These are phyloP conservation scores for Oryzias melastigma DNA, from an alignment of 2,113 vertebrate species.

Conservation along the genomic window DNA sequence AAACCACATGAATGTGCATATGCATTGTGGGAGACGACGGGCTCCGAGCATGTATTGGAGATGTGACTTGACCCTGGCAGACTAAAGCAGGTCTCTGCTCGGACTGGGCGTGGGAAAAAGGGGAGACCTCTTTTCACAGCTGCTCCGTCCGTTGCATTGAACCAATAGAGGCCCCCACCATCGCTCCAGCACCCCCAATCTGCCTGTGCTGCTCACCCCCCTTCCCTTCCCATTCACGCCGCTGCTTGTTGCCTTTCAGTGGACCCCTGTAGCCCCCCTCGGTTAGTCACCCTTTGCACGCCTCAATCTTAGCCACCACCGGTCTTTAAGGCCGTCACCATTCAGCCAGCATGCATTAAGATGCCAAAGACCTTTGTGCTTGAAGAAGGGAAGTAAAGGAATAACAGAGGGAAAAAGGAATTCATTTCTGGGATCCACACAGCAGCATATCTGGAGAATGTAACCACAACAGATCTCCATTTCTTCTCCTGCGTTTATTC, in stretches of 20 bases:
- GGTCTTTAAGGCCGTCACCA: conserved; percentile 80
- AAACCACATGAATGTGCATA: conserved; percentile 80
- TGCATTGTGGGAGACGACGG: conserved; percentile 80
- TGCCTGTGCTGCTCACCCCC: conserved; percentile 46
- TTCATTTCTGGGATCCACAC: background rate
- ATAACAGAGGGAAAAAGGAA: conserved; percentile 5
- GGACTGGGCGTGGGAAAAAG: conserved; percentile 92
- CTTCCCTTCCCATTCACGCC: conserved; percentile 66
- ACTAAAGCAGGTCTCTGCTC: conserved; percentile 77
- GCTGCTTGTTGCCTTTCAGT: conserved; percentile 67
- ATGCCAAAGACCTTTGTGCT: conserved; percentile 72
- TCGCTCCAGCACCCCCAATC: conserved; percentile 52
- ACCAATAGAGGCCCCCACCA: conserved; percentile 79
- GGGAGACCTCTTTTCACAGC: conserved; percentile 91
- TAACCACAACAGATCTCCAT: background rate
- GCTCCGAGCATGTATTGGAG: conserved; percentile 83
- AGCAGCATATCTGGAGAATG: background rate
- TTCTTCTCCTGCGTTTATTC: background rate
- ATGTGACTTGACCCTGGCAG: conserved; percentile 87
- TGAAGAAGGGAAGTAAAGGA: conserved; percentile 30
- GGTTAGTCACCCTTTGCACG: conserved; percentile 60
- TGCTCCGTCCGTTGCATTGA: conserved; percentile 85
- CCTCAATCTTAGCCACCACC: conserved; percentile 53
- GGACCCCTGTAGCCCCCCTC: conserved; percentile 52
- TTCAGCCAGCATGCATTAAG: conserved; percentile 77